A percentile compares a stretch with the other conserved stretches of the same genome.
phyloP scores from a whole-genome alignment of 2,113 vertebrate species.

The Perognathus longimembris region DNA sequence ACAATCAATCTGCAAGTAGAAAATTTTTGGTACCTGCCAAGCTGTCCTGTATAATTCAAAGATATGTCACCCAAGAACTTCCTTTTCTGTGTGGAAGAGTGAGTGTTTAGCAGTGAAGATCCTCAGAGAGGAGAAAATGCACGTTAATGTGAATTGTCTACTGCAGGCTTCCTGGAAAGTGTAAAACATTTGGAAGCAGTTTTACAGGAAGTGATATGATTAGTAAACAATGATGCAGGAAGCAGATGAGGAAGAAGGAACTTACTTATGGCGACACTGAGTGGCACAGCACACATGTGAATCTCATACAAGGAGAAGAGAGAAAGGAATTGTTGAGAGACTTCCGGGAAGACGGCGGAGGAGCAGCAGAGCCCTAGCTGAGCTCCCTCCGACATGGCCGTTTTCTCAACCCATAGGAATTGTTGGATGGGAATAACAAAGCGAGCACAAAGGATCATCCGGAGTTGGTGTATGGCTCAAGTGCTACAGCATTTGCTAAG shows the following conservation, averaged over 20 bases:
- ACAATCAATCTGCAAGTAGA: constrained; percentile 69
- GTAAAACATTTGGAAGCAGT: neutral
- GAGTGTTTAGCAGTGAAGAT: constrained; percentile 29
- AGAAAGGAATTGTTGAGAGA: neutral
- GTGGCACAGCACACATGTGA: neutral
- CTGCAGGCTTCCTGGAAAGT: neutral
- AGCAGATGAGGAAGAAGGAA: neutral
- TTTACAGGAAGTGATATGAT: neutral
- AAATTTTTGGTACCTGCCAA: constrained; percentile 79
- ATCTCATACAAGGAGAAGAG: neutral
- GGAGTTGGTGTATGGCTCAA: neutral
- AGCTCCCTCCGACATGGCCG: no score
- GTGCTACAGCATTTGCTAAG: neutral
- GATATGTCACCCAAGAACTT: constrained; percentile 71
- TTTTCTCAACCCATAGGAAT: no score
- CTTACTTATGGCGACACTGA: neutral
- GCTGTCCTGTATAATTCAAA: constrained; percentile 79
- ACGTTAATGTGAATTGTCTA: constrained; percentile 10
- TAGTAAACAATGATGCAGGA: neutral
- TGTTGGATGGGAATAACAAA: neutral
- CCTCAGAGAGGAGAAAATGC: neutral
- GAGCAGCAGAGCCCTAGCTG: no score
- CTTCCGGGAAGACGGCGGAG: no score
- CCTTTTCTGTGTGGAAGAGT: constrained; percentile 51
- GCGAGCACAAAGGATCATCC: neutral